These are phyloP conservation scores for Drosophila subquinaria DNA, from an alignment of 2,888 invertebrate genomes.

Conservation along the genomic window DNA sequence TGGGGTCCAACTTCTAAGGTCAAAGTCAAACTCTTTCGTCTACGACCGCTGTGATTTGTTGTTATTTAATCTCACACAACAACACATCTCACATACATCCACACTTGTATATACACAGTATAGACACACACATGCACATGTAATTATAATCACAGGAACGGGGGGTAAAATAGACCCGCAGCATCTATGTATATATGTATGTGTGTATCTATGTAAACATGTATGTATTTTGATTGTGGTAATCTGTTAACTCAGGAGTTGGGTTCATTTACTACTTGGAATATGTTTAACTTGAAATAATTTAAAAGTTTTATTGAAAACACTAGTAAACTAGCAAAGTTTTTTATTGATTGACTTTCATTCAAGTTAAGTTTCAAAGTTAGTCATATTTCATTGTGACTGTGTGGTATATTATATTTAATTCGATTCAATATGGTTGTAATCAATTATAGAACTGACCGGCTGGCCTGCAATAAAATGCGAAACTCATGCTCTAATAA, in stretches of 20 bases:
- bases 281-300: not conserved
- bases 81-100: not conserved
- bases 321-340: too few relatives aligned
- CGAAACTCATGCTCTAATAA: not conserved
- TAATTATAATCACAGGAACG: not conserved
- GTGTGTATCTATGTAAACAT: not conserved
- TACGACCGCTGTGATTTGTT: slow-evolving; percentile 46
- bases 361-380: not conserved
- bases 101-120: not conserved
- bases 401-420: not conserved
- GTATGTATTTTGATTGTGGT: not conserved
- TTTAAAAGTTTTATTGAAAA: too few relatives aligned
- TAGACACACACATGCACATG: not conserved
- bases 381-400: not conserved
- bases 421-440: not conserved
- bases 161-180: slow-evolving; percentile 10
- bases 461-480: not conserved
- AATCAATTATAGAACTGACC: slow-evolving; percentile 1
- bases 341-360: not conserved
- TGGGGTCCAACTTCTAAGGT: slow-evolving; percentile 19
- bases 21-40: slow-evolving; percentile 46
- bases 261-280: slow-evolving; percentile 1
- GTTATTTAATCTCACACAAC: slow-evolving; percentile 48
- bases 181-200: not conserved
- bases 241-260: slow-evolving; percentile 6